Conservation (phyloP, 1,140 invertebrate genomes). For the Cephus cinctus region DNA sequence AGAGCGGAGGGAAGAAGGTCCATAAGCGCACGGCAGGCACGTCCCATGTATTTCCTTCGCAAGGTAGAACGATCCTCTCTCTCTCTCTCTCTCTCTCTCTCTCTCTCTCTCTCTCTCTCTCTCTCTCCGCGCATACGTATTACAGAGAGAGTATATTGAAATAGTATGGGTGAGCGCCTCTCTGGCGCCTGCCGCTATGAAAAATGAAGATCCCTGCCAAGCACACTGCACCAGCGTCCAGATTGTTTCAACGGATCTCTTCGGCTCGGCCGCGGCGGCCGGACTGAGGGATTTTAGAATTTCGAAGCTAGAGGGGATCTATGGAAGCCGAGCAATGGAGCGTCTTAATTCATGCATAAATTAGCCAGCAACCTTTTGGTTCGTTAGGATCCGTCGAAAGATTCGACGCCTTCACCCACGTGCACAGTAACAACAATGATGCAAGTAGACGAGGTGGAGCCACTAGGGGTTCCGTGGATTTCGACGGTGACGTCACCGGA, state of each 20-base stretch:
- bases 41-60: conserved; percentile 17
- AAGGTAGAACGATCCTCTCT: conserved; percentile 15
- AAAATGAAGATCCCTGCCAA: conserved; percentile 46
- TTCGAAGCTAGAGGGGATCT: neutral
- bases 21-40: conserved; percentile 14
- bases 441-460: no score
- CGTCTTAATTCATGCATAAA: neutral
- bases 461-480: neutral
- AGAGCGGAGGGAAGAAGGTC: conserved; percentile 12
- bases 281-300: neutral
- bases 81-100: no score
- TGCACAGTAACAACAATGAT: no score
- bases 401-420: neutral
- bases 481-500: no score
- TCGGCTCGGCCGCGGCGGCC: neutral
- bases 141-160: no score
- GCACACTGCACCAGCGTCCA: conserved; percentile 24
- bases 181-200: conserved; percentile 46
- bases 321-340: no score
- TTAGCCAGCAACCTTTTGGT: no score
- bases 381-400: no score
- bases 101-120: neutral
- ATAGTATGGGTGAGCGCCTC: conserved; percentile 40
- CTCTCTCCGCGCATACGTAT: conserved; percentile 8
- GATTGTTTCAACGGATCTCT: conserved; percentile 21